These are phyloP conservation scores for Poeciliopsis occidentalis DNA, from an alignment of 2,113 vertebrate species.

Conservation along the genomic window DNA sequence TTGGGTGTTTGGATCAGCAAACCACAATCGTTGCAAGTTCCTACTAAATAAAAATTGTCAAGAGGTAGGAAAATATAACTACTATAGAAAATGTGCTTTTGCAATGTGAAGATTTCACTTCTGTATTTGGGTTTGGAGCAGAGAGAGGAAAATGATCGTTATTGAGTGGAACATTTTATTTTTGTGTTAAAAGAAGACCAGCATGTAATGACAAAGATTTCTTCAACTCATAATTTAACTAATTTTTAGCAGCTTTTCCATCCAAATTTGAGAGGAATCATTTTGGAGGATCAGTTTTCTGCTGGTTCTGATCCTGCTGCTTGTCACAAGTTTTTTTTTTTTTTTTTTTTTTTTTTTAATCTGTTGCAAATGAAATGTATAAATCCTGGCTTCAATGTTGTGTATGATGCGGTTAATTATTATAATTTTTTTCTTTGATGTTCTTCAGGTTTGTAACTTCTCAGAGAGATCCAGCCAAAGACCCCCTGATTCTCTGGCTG, in stretches of 20 bases:
- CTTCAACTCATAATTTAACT: neutral
- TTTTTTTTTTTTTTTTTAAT: too few species aligned
- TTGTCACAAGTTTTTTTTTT: too few species aligned
- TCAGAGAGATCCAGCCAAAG: conserved; percentile 73
- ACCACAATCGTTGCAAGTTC: neutral
- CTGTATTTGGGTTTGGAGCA: neutral
- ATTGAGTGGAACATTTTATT: too few species aligned
- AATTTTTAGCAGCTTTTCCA: neutral
- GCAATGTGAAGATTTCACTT: neutral
- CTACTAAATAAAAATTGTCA: neutral
- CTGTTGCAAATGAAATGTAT: too few species aligned
- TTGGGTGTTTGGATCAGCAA: neutral
- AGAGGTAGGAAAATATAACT: neutral
- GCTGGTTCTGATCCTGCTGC: too few species aligned
- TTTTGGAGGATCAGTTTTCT: neutral
- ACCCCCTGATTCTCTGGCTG: conserved; percentile 83
- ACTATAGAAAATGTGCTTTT: neutral
- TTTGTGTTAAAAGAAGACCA: neutral
- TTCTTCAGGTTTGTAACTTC: conserved; percentile 82
- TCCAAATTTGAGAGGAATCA: neutral
- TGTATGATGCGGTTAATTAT: too few species aligned
- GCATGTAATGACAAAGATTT: too few species aligned
- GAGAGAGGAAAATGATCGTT: neutral
- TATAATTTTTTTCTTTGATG: neutral
- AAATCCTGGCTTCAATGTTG: neutral